Base-by-base conservation (phyloP, 2,113 vertebrate genomes). In the Syngnathus typhle region DNA sequence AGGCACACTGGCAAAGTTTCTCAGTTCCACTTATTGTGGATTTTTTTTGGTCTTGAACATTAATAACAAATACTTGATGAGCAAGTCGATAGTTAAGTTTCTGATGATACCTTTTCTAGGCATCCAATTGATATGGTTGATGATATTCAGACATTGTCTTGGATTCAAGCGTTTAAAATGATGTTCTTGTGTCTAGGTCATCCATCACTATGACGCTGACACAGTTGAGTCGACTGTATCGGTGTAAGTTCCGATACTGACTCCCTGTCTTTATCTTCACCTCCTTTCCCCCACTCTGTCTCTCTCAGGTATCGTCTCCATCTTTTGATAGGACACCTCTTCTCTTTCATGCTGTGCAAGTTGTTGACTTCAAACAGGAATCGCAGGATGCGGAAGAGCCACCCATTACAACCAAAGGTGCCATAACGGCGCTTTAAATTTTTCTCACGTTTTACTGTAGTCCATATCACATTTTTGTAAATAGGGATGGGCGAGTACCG, bases 351-450 rank as follows among this genome's bases (percentile, higher is more conserved):
- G 3, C 4, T 0, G 80, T 46, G 54, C 69, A 68, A 5, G 6
- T 68, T 0, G 82, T 83, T 41, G 68, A 64, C 16, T 68, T 43
- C 36, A 83, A 68, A 59, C 76, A 66, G 37, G 69, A 70, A 18
- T 1, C 7, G 2, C 58, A 74, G 59, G 83, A 84, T 64, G 6
- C 65, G 0, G 73, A 77, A 2, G 85, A 88, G 64, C 60, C 83
- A 87, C 87, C 90, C 60, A 93, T 95, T 86, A 92, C 92, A 74
- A 90, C 90, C 2, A 68, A 76, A 84, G 85, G 87, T 89, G 78
- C n/a, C 1, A 6, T 60, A 5, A 2, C 27, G 3, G 27, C 27
- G 27, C 27, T 32, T 32, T 32, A 32, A 32, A 32, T 56, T 60
- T 21, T 8, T 39, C 7, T 21, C 15, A 5, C 13, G 11, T 55